phyloP scores from a whole-genome alignment of 2,113 vertebrate genomes.

The Accipiter virgatus region DNA sequence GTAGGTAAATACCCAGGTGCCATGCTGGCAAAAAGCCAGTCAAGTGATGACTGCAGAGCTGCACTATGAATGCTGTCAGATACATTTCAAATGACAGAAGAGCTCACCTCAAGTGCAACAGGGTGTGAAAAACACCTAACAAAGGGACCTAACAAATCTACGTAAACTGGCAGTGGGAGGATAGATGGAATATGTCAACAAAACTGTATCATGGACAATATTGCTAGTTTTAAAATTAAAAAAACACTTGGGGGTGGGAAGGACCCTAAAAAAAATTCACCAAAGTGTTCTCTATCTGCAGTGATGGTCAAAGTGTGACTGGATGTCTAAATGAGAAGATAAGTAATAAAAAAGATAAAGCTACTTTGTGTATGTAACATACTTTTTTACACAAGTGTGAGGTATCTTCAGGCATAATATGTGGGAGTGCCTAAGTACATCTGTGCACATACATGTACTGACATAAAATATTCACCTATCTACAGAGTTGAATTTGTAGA shows the following conservation, averaged over 20 bases:
- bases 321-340: background rate
- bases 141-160: background rate
- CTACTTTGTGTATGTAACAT: background rate
- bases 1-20: background rate
- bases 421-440: background rate
- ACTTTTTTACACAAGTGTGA: background rate
- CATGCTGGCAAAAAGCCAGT: background rate
- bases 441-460: background rate
- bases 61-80: background rate
- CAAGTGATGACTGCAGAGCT: background rate
- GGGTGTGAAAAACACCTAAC: background rate
- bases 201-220: background rate
- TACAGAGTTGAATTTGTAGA: background rate
- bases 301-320: background rate
- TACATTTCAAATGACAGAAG: background rate
- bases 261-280: background rate
- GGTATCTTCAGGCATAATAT: background rate
- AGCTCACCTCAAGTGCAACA: background rate
- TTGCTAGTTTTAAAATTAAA: background rate
- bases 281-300: background rate
- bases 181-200: background rate
- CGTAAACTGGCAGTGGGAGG: background rate
- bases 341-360: background rate
- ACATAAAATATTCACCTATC: background rate
- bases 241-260: background rate